Evolutionary conservation across 2,888 invertebrate genomes (phyloP), one percentile per base, ranked within the genome.

Genomic region (Lithophane leautieri): DNA sequence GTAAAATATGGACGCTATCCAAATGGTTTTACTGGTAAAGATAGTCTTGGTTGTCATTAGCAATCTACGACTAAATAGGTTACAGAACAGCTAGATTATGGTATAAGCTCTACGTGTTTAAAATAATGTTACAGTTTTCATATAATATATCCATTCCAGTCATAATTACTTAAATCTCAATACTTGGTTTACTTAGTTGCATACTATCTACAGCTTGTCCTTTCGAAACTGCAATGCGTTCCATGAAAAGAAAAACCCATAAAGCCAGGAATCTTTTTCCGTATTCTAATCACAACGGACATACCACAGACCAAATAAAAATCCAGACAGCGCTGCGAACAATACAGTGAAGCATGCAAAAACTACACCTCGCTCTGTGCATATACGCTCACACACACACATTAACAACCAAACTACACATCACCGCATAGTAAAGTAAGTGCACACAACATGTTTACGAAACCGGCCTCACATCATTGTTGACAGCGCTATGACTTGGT

Each of bases 21-120:
- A 79, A 71, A 54, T 44, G 4, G 25, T 44, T 72, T 54, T 76
- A 54, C 25, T 14, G 7, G 56, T 1, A 12, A 40, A 34, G 50
- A 50, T 60, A 40, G 44, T n/a, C n/a, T 42, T 11, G 11, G 28
- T 34, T 34, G 11, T 70, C 8, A 25, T 52, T 28, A 76, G 42
- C 9, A 72, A 28, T 42, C 4, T 1, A 44, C 19, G 28, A 44
- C n/a, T 8, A 25, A 19, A n/a, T 19, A 44, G 28, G 7, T 16
- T 9, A 34, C 16, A 7, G 12, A n/a, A 3, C 4, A 16, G 4
- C 2, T 61, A 28, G 12, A 4, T 44, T 67, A 54, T 2, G 6
- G 50, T n/a, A 40, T n/a, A 40, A 62, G 4, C 2, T 34, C 3
- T 63, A 9, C 40, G 9, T 9, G 14, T 42, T n/a, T 16, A 9